Evolutionary conservation across 2,113 vertebrate species (phyloP), one percentile per base, ranked within the genome.

Genomic region (Epinephelus moara): DNA sequence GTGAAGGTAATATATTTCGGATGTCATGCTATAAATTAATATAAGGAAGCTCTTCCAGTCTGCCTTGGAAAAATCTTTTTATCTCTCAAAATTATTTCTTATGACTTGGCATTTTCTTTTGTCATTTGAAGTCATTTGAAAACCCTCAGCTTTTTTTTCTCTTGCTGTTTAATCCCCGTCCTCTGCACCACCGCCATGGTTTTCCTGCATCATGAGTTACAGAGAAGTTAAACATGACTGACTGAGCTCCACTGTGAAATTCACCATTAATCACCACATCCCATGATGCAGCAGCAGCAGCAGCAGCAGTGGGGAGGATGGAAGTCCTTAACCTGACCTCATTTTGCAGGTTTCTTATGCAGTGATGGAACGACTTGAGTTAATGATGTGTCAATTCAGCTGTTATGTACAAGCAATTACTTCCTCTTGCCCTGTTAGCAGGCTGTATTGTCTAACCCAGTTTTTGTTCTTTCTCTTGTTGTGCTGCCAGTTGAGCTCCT

Each of bases 191-290:
- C 42, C 21, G 15, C 50, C 40, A n/a, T 10, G 12, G 60, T 56
- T 80, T 53, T 40, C 37, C 66, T 55, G 27, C 64, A 60, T 64
- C 27, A 50, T 50, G 77, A 55, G 14, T 70, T 27, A 52, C 14
- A 59, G 27, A 67, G 70, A 62, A 63, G 40, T 60, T 47, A 21
- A 67, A 12, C 21, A 19, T 25, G 55, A 67, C 40, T 30, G 61
- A 73, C 45, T 70, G 33, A 69, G 67, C 62, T 45, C n/a, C 45
- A 18, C 70, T 61, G 30, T 69, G 42, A 80, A 71, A 17, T 3
- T 67, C 23, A 8, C 19, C 74, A 67, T 88, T 83, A 75, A 88
- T 83, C 73, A 71, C 14, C n/a, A 15, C 53, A 61, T 80, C 64
- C 53, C 50, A 63, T 45, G 70, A 78, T 85, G 74, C 68, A 77